These are phyloP conservation scores for Pterois miles DNA, from an alignment of 2,797 vertebrate species.

Conservation along the genomic window DNA sequence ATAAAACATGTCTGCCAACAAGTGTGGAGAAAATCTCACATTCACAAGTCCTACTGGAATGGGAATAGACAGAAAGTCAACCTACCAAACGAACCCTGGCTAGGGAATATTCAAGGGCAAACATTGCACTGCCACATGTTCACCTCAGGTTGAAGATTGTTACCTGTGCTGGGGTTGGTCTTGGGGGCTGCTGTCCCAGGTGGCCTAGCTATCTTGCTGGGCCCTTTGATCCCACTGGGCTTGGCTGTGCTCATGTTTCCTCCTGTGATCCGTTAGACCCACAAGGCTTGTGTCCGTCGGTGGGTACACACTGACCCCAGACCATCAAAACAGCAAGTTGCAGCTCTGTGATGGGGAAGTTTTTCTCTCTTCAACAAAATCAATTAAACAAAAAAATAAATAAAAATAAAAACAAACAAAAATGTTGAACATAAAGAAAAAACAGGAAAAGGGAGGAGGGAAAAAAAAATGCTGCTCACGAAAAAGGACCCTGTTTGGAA, in stretches of 20 bases:
- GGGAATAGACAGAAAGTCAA: not conserved
- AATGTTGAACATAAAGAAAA: slow-evolving; percentile 35
- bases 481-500: slow-evolving; percentile 61
- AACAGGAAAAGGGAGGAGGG: slow-evolving; percentile 60
- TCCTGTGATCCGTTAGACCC: slow-evolving; percentile 55
- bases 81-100: not conserved
- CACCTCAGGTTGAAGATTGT: not conserved
- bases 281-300: slow-evolving; percentile 64
- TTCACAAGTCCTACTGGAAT: not conserved
- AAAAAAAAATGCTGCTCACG: slow-evolving; percentile 24
- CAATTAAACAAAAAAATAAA: not conserved
- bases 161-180: slow-evolving; percentile 78
- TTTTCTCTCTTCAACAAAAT: slow-evolving; percentile 32
- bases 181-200: slow-evolving; percentile 82
- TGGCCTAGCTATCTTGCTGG: slow-evolving; percentile 91
- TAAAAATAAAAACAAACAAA: not conserved
- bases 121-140: not conserved
- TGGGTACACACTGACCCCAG: slow-evolving; percentile 80
- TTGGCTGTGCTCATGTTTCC: slow-evolving; percentile 93
- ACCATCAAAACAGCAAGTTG: slow-evolving; percentile 84
- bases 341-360: slow-evolving; percentile 35
- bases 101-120: not conserved
- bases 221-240: slow-evolving; percentile 93
- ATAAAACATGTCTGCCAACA: not conserved
- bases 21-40: not conserved